A percentile compares a stretch with the other conserved stretches of the same genome.
phyloP scores from a whole-genome alignment of 2,888 invertebrate species.

The Uropetala carovei region DNA sequence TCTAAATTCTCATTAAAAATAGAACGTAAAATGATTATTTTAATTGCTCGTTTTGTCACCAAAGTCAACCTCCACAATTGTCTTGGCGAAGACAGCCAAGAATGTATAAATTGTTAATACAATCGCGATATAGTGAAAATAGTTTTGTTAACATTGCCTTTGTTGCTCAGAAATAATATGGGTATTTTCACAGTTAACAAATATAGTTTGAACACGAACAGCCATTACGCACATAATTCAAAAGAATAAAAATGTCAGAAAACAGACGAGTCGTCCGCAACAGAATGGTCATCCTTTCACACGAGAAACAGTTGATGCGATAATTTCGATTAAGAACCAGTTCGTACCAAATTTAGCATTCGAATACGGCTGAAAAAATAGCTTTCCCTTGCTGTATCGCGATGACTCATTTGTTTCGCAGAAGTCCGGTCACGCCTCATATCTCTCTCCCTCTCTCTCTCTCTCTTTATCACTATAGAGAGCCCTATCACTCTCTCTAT shows the following conservation, averaged over 20 bases:
- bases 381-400: not conserved
- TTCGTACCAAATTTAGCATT: not conserved
- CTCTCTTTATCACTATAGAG: too few species aligned
- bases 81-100: too few species aligned
- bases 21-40: too few species aligned
- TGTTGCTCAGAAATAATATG: too few species aligned
- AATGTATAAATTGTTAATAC: too few species aligned
- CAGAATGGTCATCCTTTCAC: not conserved
- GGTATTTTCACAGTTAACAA: too few species aligned
- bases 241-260: not conserved
- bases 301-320: not conserved
- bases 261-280: not conserved
- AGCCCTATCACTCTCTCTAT: not conserved
- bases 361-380: not conserved
- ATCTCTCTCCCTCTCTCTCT: not conserved
- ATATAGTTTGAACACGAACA: too few species aligned
- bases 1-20: too few species aligned
- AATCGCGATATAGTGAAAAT: too few species aligned
- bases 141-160: too few species aligned
- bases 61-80: too few species aligned
- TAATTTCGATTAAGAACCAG: not conserved
- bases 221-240: not conserved
- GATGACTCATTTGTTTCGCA: not conserved
- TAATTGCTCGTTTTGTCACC: too few species aligned
- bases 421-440: not conserved